These are phyloP conservation scores for Pristionchus arcanus DNA, from an alignment of 2,888 invertebrate species.

Conservation along the genomic window DNA sequence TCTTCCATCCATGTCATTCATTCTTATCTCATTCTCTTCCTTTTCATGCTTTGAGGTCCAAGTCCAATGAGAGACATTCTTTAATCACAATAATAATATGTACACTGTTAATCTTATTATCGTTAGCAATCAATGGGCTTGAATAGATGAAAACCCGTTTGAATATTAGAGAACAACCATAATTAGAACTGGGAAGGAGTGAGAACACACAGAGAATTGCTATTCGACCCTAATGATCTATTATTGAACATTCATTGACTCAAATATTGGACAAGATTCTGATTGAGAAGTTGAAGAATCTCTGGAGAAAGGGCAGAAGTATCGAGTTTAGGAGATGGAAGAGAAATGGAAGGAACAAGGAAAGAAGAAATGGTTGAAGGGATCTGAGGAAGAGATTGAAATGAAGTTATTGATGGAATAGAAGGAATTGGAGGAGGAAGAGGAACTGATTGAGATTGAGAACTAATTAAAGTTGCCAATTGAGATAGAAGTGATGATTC, in stretches of 20 bases:
- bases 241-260: slow-evolving; percentile 11
- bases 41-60: background rate
- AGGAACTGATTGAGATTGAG: background rate
- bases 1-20: slow-evolving; percentile 16
- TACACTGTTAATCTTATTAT: background rate
- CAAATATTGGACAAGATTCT: slow-evolving; percentile 11
- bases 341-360: background rate
- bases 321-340: slow-evolving; percentile 25
- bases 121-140: background rate
- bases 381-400: background rate
- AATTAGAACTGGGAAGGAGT: background rate
- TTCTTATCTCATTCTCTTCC: slow-evolving; percentile 8
- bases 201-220: background rate
- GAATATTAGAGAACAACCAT: background rate
- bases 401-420: background rate
- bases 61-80: background rate
- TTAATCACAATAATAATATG: slow-evolving; percentile 3
- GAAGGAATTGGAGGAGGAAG: background rate
- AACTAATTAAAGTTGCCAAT: background rate
- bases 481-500: background rate
- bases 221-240: background rate
- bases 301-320: slow-evolving; percentile 1
- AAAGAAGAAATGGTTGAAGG: background rate
- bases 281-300: slow-evolving; percentile 6
- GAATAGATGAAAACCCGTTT: background rate